phyloP scores from a whole-genome alignment of 1,140 invertebrate genomes.

The Bombus fervidus region DNA sequence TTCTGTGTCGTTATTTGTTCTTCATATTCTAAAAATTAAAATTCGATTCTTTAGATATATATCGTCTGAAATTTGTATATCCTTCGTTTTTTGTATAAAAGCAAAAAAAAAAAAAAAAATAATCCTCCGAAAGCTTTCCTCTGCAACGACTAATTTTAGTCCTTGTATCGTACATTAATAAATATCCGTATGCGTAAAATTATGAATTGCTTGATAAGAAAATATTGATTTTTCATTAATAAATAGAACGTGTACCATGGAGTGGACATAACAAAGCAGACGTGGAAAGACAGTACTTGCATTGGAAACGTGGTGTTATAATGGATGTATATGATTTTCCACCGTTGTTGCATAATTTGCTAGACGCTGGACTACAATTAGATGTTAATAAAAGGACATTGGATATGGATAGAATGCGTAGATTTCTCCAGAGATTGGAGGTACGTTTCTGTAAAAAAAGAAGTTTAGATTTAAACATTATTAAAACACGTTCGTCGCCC shows the following conservation, averaged over 20 bases:
- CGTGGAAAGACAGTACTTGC: slow-evolving; percentile 62
- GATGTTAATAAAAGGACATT: slow-evolving; percentile 69
- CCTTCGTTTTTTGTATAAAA: neutral
- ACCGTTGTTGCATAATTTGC: slow-evolving; percentile 65
- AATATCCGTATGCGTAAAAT: neutral
- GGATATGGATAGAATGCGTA: slow-evolving; percentile 72
- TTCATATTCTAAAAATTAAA: neutral
- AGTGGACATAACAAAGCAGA: slow-evolving; percentile 62
- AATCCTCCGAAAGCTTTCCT: neutral
- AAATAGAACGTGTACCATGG: slow-evolving; percentile 70
- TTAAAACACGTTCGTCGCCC: no score
- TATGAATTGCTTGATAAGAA: no score
- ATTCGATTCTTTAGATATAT: neutral
- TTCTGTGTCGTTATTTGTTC: neutral
- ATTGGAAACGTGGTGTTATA: slow-evolving; percentile 62
- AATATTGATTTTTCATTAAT: slow-evolving; percentile 15
- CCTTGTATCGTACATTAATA: neutral
- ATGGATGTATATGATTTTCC: slow-evolving; percentile 69
- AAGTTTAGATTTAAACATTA: neutral
- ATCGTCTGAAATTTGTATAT: neutral
- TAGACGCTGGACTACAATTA: slow-evolving; percentile 71
- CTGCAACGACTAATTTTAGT: neutral
- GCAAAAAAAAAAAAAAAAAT: neutral
- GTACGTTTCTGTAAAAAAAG: slow-evolving; percentile 38
- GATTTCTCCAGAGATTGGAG: slow-evolving; percentile 71